These are phyloP conservation scores for Paratilapia polleni DNA, from an alignment of 2,113 vertebrate genomes.

Conservation along the genomic window DNA sequence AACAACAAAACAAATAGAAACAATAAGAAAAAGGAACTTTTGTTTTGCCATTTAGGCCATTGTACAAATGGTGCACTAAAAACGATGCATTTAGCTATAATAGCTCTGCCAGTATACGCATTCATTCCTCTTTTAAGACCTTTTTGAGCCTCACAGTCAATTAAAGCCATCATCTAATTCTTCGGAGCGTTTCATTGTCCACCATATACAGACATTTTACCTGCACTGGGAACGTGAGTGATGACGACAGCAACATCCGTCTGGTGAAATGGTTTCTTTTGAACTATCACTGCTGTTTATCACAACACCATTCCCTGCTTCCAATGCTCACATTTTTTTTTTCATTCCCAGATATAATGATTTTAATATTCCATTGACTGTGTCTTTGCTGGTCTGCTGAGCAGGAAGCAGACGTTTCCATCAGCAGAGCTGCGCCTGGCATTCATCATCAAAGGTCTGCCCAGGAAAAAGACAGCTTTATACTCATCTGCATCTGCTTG, in stretches of 20 bases:
- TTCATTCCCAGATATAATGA: slow-evolving; percentile 56
- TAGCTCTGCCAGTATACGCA: not conserved
- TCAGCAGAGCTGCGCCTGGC: slow-evolving; percentile 67
- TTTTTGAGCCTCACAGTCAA: slow-evolving; percentile 4
- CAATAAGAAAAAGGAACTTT: slow-evolving; percentile 2
- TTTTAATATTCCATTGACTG: slow-evolving; percentile 75
- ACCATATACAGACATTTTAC: not conserved
- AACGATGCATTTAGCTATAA: slow-evolving; percentile 19
- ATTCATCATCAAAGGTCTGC: slow-evolving; percentile 78
- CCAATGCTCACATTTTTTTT: not conserved
- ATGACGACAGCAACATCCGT: slow-evolving; percentile 19
- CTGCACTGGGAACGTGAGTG: not conserved
- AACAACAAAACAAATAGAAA: slow-evolving; percentile 37
- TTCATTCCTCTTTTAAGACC: slow-evolving; percentile 3
- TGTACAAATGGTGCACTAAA: slow-evolving; percentile 32
- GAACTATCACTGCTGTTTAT: slow-evolving; percentile 44
- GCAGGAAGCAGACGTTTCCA: slow-evolving; percentile 77
- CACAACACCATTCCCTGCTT: slow-evolving; percentile 29
- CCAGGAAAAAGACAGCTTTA: slow-evolving; percentile 72
- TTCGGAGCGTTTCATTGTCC: not conserved
- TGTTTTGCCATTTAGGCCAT: slow-evolving; percentile 11
- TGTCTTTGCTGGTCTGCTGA: slow-evolving; percentile 75
- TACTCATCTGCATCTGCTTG: slow-evolving; percentile 77
- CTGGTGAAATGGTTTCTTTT: slow-evolving; percentile 37
- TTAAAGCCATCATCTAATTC: slow-evolving; percentile 14